phyloP scores from a whole-genome alignment of 1,140 invertebrate genomes.

The Ceratina calcarata region DNA sequence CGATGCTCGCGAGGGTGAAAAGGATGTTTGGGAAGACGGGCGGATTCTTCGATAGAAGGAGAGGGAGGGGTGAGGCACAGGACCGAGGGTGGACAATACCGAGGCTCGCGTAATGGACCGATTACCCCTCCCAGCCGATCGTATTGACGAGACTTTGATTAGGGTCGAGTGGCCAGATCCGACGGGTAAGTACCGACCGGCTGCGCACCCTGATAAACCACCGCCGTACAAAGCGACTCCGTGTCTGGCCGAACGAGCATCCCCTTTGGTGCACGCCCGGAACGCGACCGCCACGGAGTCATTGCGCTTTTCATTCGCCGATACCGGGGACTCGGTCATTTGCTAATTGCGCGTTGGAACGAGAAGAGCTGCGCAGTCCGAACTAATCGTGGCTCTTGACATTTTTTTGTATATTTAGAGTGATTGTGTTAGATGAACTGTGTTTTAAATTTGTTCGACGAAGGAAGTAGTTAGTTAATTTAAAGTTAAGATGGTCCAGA shows the following conservation, averaged over 20 bases:
- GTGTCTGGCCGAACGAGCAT: slow-evolving; percentile 41
- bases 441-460: too few relatives aligned
- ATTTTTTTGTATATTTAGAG: too few relatives aligned
- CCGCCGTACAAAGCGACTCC: slow-evolving; percentile 54
- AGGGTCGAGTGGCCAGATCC: slow-evolving; percentile 80
- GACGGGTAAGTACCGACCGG: slow-evolving; percentile 74
- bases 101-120: slow-evolving; percentile 78
- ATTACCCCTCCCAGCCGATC: slow-evolving; percentile 78
- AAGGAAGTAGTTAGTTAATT: too few relatives aligned
- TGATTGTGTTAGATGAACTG: too few relatives aligned
- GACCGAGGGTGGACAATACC: slow-evolving; percentile 75
- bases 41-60: slow-evolving; percentile 51
- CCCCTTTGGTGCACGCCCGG: not conserved
- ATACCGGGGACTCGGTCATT: slow-evolving; percentile 1
- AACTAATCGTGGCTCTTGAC: not conserved
- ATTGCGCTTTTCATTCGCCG: slow-evolving; percentile 39
- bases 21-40: slow-evolving; percentile 72
- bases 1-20: slow-evolving; percentile 38
- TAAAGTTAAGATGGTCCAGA: too few relatives aligned
- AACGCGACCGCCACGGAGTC: slow-evolving; percentile 26
- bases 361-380: not conserved
- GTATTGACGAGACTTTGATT: slow-evolving; percentile 81
- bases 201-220: slow-evolving; percentile 65
- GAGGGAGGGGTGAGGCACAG: slow-evolving; percentile 37
- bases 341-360: slow-evolving; percentile 25